Evolutionary conservation across 2,113 vertebrate genomes (phyloP).

Genomic region (Pseudorasbora parva): DNA sequence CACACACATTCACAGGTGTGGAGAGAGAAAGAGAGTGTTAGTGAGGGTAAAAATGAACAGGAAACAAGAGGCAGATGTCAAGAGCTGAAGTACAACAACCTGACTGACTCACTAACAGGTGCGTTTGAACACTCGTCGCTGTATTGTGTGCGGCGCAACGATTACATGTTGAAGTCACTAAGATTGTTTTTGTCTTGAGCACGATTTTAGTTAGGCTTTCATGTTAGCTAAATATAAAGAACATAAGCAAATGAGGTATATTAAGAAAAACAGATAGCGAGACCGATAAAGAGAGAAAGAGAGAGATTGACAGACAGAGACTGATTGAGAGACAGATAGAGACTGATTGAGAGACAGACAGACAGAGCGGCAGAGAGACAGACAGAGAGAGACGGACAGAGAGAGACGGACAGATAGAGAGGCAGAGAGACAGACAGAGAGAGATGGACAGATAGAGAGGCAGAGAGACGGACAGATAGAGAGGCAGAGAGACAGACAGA

Average conservation of each 20-base stretch:
- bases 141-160: background rate
- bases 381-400: too few species aligned
- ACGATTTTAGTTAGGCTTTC: background rate
- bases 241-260: background rate
- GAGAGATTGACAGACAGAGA: too few species aligned
- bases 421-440: too few species aligned
- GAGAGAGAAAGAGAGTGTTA: constrained; percentile 62
- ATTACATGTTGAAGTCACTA: background rate
- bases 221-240: background rate
- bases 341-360: too few species aligned
- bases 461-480: too few species aligned
- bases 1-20: constrained; percentile 57
- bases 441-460: too few species aligned
- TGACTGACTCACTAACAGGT: constrained; percentile 19
- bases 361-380: too few species aligned
- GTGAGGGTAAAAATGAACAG: constrained; percentile 32
- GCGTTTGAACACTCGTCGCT: background rate
- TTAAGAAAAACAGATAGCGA: background rate
- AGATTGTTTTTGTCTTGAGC: background rate
- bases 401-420: too few species aligned
- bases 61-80: constrained; percentile 37
- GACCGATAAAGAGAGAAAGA: too few species aligned
- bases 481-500: too few species aligned
- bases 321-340: too few species aligned
- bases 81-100: constrained; percentile 21